Evolutionary conservation across 2,113 vertebrate species (phyloP), one percentile per base, ranked within the genome.

Genomic region (Sapajus apella): DNA sequence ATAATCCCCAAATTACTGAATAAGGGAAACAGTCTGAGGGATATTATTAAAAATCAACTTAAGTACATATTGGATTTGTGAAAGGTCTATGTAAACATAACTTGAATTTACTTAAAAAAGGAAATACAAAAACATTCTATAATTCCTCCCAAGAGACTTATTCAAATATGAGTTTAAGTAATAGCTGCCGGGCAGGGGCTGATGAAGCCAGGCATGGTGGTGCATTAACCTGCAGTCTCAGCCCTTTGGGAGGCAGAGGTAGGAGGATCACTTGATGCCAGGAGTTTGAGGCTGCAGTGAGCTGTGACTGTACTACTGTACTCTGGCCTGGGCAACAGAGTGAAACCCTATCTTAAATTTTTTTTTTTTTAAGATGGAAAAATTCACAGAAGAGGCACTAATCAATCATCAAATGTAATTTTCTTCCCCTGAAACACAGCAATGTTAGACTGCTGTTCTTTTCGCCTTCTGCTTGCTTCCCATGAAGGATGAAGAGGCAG

Each of bases 401-500:
- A 95, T 98, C 99, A 98, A 47, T 98, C 98, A 96, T 99, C 99
- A 99, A 99, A 99, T 97, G 98, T 99, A 86, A 99, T 99, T 98
- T 99, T 99, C 96, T 99, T 99, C 55, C 99, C 99, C 91, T 99
- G 99, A 98, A 99, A 99, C 77, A 98, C 99, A 97, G 99, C 92
- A 95, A 99, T 99, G 96, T 99, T 99, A 96, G 99, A 99, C 37
- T 99, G 98, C 91, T 99, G 99, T 86, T 99, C 99, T 95, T 99
- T 99, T 81, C 99, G 99, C 93, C 98, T 99, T 95, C 97, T 99
- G 98, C 99, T 99, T 70, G 99, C 99, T 98, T 99, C 99, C 99
- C 99, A 99, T 0, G 99, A 99, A 6, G 99, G 99, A 98, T 99
- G 99, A 98, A 99, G 99, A 17, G 99, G 97, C 73, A 99, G 98